Conservation (phyloP, 1,140 invertebrate genomes). For the Anastrepha obliqua region DNA sequence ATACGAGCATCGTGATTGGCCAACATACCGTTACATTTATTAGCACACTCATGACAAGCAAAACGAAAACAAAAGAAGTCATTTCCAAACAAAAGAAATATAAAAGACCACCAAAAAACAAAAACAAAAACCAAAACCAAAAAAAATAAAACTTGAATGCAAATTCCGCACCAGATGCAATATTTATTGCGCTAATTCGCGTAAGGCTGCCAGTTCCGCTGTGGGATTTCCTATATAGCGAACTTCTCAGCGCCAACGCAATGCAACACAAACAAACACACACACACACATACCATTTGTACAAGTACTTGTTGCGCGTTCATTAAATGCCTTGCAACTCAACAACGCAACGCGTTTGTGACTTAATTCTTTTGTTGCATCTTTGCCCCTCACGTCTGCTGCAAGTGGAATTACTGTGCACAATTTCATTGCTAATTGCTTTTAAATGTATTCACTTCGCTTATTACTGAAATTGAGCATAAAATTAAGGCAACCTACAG, state of each 20-base stretch:
- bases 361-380: not conserved
- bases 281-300: not conserved
- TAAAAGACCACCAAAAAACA: not conserved
- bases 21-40: not conserved
- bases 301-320: not conserved
- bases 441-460: conserved; percentile 28
- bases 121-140: not conserved
- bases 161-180: not conserved
- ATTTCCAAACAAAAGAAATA: not conserved
- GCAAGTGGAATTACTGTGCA: not conserved
- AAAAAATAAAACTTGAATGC: not conserved
- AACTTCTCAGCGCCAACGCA: not conserved
- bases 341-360: not conserved
- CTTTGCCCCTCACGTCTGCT: not conserved
- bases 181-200: conserved; percentile 38
- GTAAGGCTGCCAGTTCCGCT: conserved; percentile 10
- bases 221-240: conserved; percentile 35
- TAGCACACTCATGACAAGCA: not conserved
- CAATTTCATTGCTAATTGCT: conserved; percentile 44
- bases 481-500: not conserved
- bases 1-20: not conserved
- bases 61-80: not conserved
- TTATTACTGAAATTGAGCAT: conserved; percentile 19
- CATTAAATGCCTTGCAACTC: not conserved
- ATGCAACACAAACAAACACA: not conserved